phyloP scores from a whole-genome alignment of 2,797 vertebrate genomes.

The Crocodylus rhombifer region DNA sequence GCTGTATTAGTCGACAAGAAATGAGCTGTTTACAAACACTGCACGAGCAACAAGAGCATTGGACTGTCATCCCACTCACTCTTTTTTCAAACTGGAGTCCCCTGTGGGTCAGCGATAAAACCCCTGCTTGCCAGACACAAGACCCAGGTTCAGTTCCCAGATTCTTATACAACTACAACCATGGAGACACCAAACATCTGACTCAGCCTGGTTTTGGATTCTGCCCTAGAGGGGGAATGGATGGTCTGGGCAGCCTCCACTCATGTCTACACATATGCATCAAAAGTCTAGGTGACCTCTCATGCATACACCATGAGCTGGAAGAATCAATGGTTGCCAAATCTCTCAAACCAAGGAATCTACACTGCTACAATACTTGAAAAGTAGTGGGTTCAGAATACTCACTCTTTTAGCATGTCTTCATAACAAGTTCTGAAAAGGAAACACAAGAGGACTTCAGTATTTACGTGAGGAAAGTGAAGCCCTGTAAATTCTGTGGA shows the following conservation, averaged over 20 bases:
- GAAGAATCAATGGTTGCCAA: too few species aligned
- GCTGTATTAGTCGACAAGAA: neutral
- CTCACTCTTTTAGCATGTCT: slow-evolving; percentile 89
- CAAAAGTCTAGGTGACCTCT: too few species aligned
- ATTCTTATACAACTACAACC: too few species aligned
- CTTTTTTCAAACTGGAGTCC: neutral
- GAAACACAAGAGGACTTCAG: neutral
- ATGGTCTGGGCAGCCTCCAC: too few species aligned
- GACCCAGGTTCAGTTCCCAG: too few species aligned
- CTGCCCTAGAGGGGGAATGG: too few species aligned
- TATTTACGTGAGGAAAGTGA: rapidly evolving
- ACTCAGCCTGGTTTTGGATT: too few species aligned
- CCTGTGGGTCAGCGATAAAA: too few species aligned
- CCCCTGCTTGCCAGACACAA: too few species aligned
- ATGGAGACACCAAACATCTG: too few species aligned
- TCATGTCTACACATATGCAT: too few species aligned
- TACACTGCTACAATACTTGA: rapidly evolving
- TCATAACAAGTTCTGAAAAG: slow-evolving; percentile 91
- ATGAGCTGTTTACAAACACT: rapidly evolving
- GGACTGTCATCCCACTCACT: rapidly evolving
- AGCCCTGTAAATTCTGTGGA: neutral
- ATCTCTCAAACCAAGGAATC: neutral
- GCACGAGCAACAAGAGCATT: neutral
- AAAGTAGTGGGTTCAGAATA: slow-evolving; percentile 57
- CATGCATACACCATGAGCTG: too few species aligned